Evolutionary conservation across 2,113 vertebrate genomes (phyloP).

Genomic region (Epinephelus moara): DNA sequence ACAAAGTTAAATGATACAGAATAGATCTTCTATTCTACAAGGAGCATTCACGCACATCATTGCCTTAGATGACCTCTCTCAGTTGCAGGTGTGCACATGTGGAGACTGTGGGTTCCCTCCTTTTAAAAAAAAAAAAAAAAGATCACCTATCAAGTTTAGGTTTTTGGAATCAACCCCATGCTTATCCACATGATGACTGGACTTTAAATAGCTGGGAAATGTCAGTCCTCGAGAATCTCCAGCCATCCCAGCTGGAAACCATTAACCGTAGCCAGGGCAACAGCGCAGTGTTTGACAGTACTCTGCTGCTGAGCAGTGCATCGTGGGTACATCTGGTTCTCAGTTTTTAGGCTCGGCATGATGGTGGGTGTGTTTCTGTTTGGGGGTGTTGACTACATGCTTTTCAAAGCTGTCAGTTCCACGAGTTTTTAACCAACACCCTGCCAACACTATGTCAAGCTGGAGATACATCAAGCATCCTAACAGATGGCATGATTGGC

Average conservation of each 20-base stretch:
- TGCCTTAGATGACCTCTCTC: conserved; percentile 53
- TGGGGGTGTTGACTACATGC: conserved; percentile 58
- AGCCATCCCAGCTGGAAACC: conserved; percentile 72
- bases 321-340: conserved; percentile 78
- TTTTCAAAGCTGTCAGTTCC: conserved; percentile 41
- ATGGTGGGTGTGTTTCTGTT: conserved; percentile 61
- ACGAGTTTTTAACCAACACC: conserved; percentile 47
- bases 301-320: conserved; percentile 71
- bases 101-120: conserved; percentile 7
- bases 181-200: conserved; percentile 29
- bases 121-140: conserved; percentile 5
- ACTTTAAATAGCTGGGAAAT: conserved; percentile 56
- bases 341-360: conserved; percentile 59
- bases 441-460: conserved; percentile 22
- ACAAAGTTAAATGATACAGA: conserved; percentile 4
- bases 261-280: conserved; percentile 84
- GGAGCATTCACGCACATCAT: neutral
- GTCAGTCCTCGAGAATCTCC: conserved; percentile 62
- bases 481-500: neutral
- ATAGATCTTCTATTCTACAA: neutral
- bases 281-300: conserved; percentile 73
- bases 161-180: conserved; percentile 31
- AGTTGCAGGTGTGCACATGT: conserved; percentile 34
- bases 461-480: neutral
- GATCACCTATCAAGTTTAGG: conserved; percentile 40